Evolutionary conservation across 2,888 invertebrate species (phyloP).

Genomic region (Caenorhabditis macrosperma): DNA sequence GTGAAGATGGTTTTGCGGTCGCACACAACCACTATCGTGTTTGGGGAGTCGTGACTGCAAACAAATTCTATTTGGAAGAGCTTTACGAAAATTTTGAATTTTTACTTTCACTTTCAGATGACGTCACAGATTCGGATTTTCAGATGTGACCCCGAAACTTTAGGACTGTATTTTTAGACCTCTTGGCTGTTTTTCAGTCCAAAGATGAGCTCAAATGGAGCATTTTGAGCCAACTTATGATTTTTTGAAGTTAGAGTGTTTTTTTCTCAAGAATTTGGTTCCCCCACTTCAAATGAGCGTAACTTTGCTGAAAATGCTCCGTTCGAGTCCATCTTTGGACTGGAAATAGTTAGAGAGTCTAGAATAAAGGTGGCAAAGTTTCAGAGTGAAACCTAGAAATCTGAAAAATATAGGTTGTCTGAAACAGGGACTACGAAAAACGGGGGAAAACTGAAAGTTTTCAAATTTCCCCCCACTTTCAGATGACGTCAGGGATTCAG

Average conservation of each 20-base stretch:
- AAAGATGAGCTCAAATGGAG: neutral
- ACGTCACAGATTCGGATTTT: too few species aligned
- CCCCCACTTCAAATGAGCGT: too few species aligned
- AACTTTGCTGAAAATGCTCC: too few species aligned
- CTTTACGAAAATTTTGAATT: neutral
- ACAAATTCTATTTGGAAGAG: too few species aligned
- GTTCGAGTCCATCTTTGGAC: too few species aligned
- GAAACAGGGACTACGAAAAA: too few species aligned
- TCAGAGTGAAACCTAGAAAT: neutral
- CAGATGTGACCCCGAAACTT: neutral
- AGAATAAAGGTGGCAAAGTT: too few species aligned
- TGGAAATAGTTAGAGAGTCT: too few species aligned
- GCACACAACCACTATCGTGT: neutral
- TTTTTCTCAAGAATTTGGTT: too few species aligned
- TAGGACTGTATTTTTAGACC: neutral
- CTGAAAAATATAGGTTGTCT: neutral
- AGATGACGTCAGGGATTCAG: neutral
- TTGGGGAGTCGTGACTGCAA: neutral
- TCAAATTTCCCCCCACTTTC: neutral
- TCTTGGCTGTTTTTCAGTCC: neutral
- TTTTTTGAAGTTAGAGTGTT: too few species aligned
- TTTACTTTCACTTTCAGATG: too few species aligned
- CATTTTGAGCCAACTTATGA: too few species aligned
- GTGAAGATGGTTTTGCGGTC: neutral
- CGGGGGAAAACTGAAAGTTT: neutral